phyloP scores from a whole-genome alignment of 2,797 vertebrate genomes.

The Centroberyx gerrardi region DNA sequence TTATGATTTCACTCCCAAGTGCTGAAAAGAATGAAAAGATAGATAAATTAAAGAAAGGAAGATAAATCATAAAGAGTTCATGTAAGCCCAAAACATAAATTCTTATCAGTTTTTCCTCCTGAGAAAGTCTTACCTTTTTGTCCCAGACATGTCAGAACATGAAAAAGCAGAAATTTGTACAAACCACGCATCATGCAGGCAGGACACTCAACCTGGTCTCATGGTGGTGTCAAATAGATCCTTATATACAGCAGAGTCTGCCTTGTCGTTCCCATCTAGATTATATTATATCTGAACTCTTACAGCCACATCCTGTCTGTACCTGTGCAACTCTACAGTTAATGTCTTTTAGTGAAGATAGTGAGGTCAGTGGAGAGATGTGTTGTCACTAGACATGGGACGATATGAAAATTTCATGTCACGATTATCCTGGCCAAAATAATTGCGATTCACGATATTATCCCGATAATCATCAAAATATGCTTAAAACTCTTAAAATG shows the following conservation, averaged over 20 bases:
- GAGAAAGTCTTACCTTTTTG: slow-evolving; percentile 18
- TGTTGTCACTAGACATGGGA: too few species aligned
- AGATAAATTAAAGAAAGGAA: neutral
- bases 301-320: slow-evolving; percentile 9
- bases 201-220: rapidly evolving
- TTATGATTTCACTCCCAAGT: slow-evolving; percentile 47
- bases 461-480: too few species aligned
- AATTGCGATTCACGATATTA: too few species aligned
- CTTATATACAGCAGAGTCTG: neutral
- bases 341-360: too few species aligned
- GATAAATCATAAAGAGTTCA: neutral
- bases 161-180: slow-evolving; percentile 23
- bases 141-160: slow-evolving; percentile 27
- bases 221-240: neutral
- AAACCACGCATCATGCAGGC: slow-evolving; percentile 39
- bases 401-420: too few species aligned
- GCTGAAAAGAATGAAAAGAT: slow-evolving; percentile 31
- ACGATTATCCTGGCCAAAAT: too few species aligned
- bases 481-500: too few species aligned
- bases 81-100: too few species aligned
- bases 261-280: neutral
- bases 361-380: too few species aligned
- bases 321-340: too few species aligned
- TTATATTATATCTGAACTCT: neutral
- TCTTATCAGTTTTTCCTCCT: too few species aligned